Evolutionary conservation across 2,113 vertebrate species (phyloP), one percentile per base, ranked within the genome.

Genomic region (Aspiorhynchus laticeps): DNA sequence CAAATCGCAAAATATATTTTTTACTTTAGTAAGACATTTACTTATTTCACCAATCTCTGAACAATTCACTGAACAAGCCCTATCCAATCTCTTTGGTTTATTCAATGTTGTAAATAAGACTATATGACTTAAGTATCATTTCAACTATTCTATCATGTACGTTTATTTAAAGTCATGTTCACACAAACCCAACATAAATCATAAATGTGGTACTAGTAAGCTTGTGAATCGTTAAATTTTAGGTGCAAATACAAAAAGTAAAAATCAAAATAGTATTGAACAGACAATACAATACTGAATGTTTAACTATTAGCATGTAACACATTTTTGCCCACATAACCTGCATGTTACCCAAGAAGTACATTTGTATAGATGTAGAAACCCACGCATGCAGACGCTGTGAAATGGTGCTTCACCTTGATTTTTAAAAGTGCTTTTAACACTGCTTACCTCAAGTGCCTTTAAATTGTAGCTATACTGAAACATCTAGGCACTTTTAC

Each of bases 401-500:
- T 71, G n/a, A 83, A 71, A 36, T 48, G 26, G 8, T 82, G 61
- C 38, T 67, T 67, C 8, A 17, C 61, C 59, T 67, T 48, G 19
- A 51, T 51, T 33, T 61, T 78, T 10, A 31, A 26, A 75, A 75
- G 38, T 75, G 73, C 41, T 75, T 74, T 75, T 38, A 81, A 82
- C 4, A 65, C 59, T 82, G 80, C 80, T 81, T 26, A 12, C n/a
- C 38, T 26, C 63, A 65, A 28, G n/a, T 46, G 38, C 59, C n/a
- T 46, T 63, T 63, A 5, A 14, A 59, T 6, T 59, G 1, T 80
- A 80, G 1, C 67, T 31, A 21, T n/a, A 82, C 38, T 48, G n/a
- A 28, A 21, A 81, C 59, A 67, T 41, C 80, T 69, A 69, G 41
- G 63, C 63, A 83, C 26, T 71, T 83, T 33, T 71, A 31, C 65